These are phyloP conservation scores for Plumapathes pennacea DNA, from an alignment of 92 coral and sea anemone species.

Conservation along the genomic window DNA sequence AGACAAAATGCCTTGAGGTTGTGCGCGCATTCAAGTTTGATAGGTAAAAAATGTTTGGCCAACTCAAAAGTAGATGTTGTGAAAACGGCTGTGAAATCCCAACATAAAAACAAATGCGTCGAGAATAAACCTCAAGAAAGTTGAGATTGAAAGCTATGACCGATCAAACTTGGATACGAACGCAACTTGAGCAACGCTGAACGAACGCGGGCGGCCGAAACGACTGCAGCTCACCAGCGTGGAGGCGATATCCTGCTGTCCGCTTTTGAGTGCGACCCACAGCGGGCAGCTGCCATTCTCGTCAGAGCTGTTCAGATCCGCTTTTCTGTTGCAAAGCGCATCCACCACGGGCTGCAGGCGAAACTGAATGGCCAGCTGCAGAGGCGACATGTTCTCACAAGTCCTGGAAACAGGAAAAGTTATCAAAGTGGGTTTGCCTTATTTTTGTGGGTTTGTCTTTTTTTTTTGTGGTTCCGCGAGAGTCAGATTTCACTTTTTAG, in stretches of 20 bases:
- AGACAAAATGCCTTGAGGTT: too few species aligned
- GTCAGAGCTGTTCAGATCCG: conserved; percentile 76
- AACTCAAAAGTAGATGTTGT: too few species aligned
- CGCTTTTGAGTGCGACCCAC: conserved; percentile 94
- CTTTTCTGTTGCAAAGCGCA: conserved; percentile 75
- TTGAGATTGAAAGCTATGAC: too few species aligned
- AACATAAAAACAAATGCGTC: too few species aligned
- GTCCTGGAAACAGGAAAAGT: conserved; percentile 71
- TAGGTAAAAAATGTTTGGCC: too few species aligned
- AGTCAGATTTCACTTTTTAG: too few species aligned
- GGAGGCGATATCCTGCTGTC: conserved; percentile 79
- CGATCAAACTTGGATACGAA: too few species aligned
- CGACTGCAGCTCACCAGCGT: conserved; percentile 68
- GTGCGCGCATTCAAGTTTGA: too few species aligned
- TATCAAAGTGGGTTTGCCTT: too few species aligned
- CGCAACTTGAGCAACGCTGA: neutral
- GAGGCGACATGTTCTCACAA: conserved; percentile 68
- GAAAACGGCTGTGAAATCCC: too few species aligned
- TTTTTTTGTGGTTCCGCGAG: too few species aligned
- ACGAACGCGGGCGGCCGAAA: neutral
- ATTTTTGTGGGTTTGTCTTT: too few species aligned
- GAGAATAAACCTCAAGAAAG: neutral
- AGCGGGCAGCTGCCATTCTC: conserved; percentile 85
- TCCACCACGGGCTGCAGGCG: conserved; percentile 90
- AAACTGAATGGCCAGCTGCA: conserved; percentile 90